These are phyloP conservation scores for Homarus gammarus DNA, from an alignment of 2,888 invertebrate genomes.

Conservation along the genomic window DNA sequence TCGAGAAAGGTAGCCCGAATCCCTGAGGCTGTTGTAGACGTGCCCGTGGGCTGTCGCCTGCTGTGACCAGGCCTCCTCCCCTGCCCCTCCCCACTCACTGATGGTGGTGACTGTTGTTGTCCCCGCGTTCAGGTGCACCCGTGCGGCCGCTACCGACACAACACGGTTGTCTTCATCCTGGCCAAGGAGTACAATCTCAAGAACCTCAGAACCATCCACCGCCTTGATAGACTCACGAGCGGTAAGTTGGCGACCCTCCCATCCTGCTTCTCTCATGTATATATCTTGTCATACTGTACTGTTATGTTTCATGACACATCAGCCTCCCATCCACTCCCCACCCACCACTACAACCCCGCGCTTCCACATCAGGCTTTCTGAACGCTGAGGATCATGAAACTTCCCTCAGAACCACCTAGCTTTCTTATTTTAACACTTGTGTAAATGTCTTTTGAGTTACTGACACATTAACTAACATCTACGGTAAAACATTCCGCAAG, in stretches of 20 bases:
- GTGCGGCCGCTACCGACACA: constrained; percentile 98
- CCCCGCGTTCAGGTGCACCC: constrained; percentile 89
- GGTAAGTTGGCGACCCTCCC: constrained; percentile 63
- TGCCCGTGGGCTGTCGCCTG: constrained; percentile 49
- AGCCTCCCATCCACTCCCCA: neutral
- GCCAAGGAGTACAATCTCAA: constrained; percentile 97
- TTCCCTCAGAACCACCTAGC: neutral
- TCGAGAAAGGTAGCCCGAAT: constrained; percentile 31
- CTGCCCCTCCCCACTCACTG: constrained; percentile 32
- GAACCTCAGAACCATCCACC: constrained; percentile 95
- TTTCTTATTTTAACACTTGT: neutral
- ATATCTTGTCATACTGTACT: constrained; percentile 11
- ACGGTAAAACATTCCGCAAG: neutral
- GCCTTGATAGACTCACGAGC: constrained; percentile 97
- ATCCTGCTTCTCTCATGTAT: constrained; percentile 18
- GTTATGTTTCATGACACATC: constrained; percentile 8
- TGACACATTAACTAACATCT: neutral
- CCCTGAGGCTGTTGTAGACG: constrained; percentile 56
- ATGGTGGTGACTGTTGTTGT: constrained; percentile 58
- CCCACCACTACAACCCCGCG: neutral
- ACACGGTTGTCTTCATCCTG: constrained; percentile 96
- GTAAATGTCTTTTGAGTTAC: neutral
- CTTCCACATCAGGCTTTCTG: constrained; percentile 7
- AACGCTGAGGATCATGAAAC: neutral
- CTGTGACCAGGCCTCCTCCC: constrained; percentile 29